These are phyloP conservation scores for Hemibagrus guttatus DNA, from an alignment of 2,797 vertebrate species.

Conservation along the genomic window DNA sequence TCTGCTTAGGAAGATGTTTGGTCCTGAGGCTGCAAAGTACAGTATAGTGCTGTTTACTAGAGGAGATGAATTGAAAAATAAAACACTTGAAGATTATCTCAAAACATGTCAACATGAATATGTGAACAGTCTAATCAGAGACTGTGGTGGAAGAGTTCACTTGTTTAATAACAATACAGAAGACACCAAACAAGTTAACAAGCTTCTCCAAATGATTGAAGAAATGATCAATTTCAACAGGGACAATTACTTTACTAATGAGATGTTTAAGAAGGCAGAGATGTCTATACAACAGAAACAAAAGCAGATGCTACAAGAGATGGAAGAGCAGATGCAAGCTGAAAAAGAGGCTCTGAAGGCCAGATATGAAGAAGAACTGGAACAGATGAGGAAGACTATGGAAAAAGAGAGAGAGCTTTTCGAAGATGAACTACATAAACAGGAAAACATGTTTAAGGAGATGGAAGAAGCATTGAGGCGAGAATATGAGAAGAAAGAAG, in stretches of 20 bases:
- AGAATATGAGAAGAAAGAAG: not conserved
- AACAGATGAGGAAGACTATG: not conserved
- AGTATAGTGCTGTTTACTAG: not conserved
- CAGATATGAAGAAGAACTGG: slow-evolving; percentile 11
- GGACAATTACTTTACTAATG: not conserved
- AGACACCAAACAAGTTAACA: not conserved
- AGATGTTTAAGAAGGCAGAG: slow-evolving; percentile 22
- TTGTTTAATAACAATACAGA: slow-evolving; percentile 31
- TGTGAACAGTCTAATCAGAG: not conserved
- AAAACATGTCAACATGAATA: no score
- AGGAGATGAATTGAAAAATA: not conserved
- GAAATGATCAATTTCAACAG: slow-evolving; percentile 5
- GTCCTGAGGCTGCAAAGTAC: not conserved
- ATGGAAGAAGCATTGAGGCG: not conserved
- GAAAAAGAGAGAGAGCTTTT: not conserved
- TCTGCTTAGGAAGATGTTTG: not conserved
- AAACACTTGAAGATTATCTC: not conserved
- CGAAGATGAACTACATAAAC: not conserved
- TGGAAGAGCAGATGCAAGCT: not conserved
- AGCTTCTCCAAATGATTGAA: slow-evolving; percentile 25
- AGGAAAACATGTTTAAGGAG: not conserved
- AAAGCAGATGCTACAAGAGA: slow-evolving; percentile 1
- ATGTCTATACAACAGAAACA: not conserved
- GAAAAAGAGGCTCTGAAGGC: not conserved
- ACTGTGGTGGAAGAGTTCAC: slow-evolving; percentile 39